These are phyloP conservation scores for Apodemus speciosus DNA, from an alignment of 2,113 vertebrate genomes.

Conservation along the genomic window DNA sequence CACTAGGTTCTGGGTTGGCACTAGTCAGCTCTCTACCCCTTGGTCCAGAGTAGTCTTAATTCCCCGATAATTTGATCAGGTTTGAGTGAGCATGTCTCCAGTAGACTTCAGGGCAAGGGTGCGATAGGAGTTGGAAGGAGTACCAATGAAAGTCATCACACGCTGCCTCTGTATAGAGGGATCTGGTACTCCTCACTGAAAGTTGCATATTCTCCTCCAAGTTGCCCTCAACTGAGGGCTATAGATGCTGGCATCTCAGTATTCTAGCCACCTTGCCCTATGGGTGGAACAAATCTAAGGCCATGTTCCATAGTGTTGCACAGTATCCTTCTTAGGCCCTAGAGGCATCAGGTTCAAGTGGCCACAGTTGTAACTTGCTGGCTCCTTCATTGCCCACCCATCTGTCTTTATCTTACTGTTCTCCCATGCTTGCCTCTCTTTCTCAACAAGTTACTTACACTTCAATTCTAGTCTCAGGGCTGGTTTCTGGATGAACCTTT, in stretches of 20 bases:
- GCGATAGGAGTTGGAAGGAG: background rate
- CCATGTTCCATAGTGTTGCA: background rate
- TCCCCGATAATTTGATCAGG: background rate
- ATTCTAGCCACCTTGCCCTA: background rate
- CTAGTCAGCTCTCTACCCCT: background rate
- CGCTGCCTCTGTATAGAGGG: background rate
- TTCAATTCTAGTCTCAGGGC: slow-evolving; percentile 25
- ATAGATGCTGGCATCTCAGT: background rate
- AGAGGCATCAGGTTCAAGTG: background rate
- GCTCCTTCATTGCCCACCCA: background rate
- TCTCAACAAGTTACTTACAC: background rate
- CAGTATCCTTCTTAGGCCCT: background rate
- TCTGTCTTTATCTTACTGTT: background rate
- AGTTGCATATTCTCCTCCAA: background rate
- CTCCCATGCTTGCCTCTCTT: background rate
- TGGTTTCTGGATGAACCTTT: background rate
- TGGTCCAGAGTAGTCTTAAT: background rate
- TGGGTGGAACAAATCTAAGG: background rate
- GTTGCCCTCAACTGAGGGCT: background rate
- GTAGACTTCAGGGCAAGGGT: background rate
- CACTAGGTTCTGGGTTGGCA: background rate
- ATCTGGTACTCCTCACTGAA: background rate
- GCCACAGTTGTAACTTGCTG: background rate
- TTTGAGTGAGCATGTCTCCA: background rate
- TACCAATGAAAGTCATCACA: background rate